Conservation (phyloP, 2,888 invertebrate genomes). For the Aphrophora alni region DNA sequence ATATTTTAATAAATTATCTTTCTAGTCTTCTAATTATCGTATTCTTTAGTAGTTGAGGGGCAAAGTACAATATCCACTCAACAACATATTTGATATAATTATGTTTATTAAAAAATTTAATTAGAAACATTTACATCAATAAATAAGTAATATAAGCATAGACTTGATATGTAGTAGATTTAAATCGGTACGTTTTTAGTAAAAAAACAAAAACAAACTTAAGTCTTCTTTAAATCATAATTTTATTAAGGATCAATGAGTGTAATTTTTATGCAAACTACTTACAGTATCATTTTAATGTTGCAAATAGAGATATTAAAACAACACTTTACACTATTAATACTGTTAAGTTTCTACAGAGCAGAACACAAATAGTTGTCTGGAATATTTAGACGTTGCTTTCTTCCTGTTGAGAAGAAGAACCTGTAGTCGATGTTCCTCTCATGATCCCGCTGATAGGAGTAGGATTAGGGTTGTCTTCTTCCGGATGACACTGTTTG, state of each 20-base stretch:
- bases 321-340: not conserved
- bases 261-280: not conserved
- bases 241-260: not conserved
- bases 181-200: not conserved
- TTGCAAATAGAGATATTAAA: not conserved
- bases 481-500: constrained; percentile 81
- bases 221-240: not conserved
- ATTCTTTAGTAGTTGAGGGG: too few species aligned
- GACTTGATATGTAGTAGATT: not conserved
- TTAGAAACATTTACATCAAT: constrained; percentile 7
- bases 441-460: not conserved
- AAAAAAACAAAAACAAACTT: not conserved
- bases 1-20: too few species aligned
- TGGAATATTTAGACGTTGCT: not conserved
- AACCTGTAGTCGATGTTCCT: constrained; percentile 21
- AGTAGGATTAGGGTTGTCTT: too few species aligned
- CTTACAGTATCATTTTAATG: constrained; percentile 31
- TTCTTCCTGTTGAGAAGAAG: not conserved
- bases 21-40: too few species aligned
- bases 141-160: not conserved
- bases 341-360: not conserved
- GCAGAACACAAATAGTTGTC: too few species aligned
- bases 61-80: not conserved
- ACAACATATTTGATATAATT: not conserved
- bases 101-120: not conserved